Evolutionary conservation across 2,888 invertebrate species (phyloP).

Genomic region (Cheilosia grossa): DNA sequence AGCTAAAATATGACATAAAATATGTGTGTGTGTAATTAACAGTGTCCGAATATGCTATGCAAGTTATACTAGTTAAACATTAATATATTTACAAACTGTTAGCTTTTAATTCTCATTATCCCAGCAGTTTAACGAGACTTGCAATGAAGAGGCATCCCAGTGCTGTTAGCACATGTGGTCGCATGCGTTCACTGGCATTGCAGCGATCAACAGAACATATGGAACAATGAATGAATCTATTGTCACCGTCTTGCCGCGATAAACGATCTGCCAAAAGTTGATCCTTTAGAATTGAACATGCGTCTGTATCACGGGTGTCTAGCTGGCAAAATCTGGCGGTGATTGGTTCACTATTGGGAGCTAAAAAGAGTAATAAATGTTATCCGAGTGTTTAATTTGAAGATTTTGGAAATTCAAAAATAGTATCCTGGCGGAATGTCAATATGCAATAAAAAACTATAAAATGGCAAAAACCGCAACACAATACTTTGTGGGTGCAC

Average conservation of each 20-base stretch:
- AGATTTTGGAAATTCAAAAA: neutral
- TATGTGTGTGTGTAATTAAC: conserved; percentile 8
- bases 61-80: conserved; percentile 3
- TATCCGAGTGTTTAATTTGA: neutral
- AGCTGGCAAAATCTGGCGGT: conserved; percentile 82
- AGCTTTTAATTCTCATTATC: conserved; percentile 48
- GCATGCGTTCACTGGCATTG: conserved; percentile 78
- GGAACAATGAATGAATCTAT: conserved; percentile 80
- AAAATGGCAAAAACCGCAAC: no score
- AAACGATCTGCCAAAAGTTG: conserved; percentile 76
- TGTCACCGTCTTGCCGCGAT: conserved; percentile 71
- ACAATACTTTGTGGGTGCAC: no score
- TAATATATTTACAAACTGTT: conserved; percentile 51
- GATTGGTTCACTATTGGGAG: conserved; percentile 75
- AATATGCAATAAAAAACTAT: no score
- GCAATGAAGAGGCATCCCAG: conserved; percentile 43
- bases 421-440: no score
- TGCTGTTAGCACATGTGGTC: neutral
- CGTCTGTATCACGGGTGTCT: conserved; percentile 81
- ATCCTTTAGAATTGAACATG: conserved; percentile 79
- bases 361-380: conserved; percentile 6
- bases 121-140: conserved; percentile 41
- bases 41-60: conserved; percentile 3
- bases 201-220: conserved; percentile 80
- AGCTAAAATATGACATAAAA: conserved; percentile 2